Conservation (phyloP, 1,140 invertebrate genomes). For the Centruroides vittatus region DNA sequence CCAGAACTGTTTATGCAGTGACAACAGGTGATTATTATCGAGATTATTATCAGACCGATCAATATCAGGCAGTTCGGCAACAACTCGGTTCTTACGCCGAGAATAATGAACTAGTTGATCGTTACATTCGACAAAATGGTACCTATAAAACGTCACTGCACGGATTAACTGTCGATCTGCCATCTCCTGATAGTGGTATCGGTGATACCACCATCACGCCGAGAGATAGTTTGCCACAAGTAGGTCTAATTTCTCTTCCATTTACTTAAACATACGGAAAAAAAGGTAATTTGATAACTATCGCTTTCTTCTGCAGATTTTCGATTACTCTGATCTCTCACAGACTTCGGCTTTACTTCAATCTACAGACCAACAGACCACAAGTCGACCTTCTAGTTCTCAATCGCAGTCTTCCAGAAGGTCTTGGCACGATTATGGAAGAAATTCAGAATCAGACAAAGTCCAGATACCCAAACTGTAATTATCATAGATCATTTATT, state of each 20-base stretch:
- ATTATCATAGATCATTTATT: slow-evolving; percentile 23
- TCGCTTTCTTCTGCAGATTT: slow-evolving; percentile 15
- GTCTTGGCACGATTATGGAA: slow-evolving; percentile 50
- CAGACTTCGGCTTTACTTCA: slow-evolving; percentile 13
- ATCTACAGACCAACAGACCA: not conserved
- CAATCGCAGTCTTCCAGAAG: slow-evolving; percentile 12
- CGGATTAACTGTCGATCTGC: slow-evolving; percentile 67
- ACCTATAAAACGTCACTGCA: slow-evolving; percentile 12
- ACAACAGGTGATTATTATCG: not conserved
- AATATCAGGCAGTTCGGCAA: slow-evolving; percentile 13
- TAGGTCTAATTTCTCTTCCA: slow-evolving; percentile 25
- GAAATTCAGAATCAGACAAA: slow-evolving; percentile 84
- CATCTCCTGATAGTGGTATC: slow-evolving; percentile 80
- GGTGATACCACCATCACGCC: slow-evolving; percentile 80
- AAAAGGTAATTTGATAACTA: not conserved
- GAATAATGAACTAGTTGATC: slow-evolving; percentile 29
- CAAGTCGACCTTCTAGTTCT: slow-evolving; percentile 4
- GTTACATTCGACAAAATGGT: slow-evolving; percentile 34
- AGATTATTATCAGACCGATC: slow-evolving; percentile 1
- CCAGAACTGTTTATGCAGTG: not conserved
- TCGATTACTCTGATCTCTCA: slow-evolving; percentile 24
- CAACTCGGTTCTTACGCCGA: slow-evolving; percentile 3
- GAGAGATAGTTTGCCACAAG: slow-evolving; percentile 66
- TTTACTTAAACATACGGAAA: too few species aligned
- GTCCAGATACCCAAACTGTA: slow-evolving; percentile 96